Conservation (phyloP, 53 echinoderm and acorn worm species). For the Holothuria leucospilota region DNA sequence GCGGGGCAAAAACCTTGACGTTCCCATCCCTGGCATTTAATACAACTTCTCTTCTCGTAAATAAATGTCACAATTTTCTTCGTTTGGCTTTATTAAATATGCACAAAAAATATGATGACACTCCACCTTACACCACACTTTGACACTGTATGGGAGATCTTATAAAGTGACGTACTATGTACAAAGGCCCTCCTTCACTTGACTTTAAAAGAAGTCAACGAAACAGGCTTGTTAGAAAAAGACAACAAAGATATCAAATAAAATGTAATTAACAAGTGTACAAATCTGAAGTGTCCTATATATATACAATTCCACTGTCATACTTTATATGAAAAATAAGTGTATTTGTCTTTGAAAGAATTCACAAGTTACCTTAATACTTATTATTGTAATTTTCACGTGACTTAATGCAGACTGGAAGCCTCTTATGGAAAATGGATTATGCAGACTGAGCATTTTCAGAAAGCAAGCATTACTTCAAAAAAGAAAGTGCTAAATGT, state of each 20-base stretch:
- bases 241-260: conserved; percentile 25
- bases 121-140: no score
- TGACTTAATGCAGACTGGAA: conserved; percentile 28
- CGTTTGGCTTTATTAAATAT: no score
- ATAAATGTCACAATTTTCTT: no score
- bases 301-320: conserved; percentile 39
- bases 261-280: conserved; percentile 39
- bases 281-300: conserved; percentile 38
- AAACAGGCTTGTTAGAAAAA: not conserved
- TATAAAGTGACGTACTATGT: not conserved
- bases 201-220: conserved; percentile 14
- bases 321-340: conserved; percentile 45
- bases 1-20: no score
- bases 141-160: no score
- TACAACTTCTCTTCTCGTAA: no score
- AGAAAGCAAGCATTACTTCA: not conserved
- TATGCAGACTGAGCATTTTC: not conserved
- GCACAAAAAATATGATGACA: no score
- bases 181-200: not conserved
- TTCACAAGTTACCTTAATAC: conserved; percentile 5
- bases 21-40: no score
- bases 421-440: conserved; percentile 29
- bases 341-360: conserved; percentile 37
- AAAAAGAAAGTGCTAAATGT: not conserved
- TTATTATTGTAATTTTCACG: conserved; percentile 32